These are phyloP conservation scores for Phymastichus coffea DNA, from an alignment of 1,140 invertebrate genomes.

Conservation along the genomic window DNA sequence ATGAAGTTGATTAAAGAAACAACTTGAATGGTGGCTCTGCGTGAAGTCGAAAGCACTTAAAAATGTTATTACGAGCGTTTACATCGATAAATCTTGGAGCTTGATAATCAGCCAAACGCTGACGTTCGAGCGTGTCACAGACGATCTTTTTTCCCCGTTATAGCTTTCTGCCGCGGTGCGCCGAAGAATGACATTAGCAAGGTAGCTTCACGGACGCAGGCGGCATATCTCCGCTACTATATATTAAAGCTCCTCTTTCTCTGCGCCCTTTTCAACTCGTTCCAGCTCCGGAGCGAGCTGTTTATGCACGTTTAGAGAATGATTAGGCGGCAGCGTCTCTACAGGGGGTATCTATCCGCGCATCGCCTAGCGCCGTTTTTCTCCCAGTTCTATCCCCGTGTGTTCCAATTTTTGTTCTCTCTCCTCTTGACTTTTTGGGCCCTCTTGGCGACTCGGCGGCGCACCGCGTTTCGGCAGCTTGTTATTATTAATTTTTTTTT, in stretches of 20 bases:
- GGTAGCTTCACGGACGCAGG: constrained; percentile 44
- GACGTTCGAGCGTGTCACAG: constrained; percentile 22
- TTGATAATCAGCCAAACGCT: too few species aligned
- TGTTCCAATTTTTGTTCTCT: too few species aligned
- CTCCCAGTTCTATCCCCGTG: not conserved
- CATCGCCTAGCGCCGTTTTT: constrained; percentile 24
- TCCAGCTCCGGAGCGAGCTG: constrained; percentile 43
- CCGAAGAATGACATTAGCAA: constrained; percentile 54
- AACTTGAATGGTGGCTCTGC: too few species aligned
- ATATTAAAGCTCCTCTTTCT: too few species aligned
- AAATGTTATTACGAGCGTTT: too few species aligned
- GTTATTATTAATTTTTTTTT: too few species aligned
- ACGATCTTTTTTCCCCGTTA: constrained; percentile 15
- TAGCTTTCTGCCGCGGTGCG: not conserved
- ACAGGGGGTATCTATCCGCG: constrained; percentile 43
- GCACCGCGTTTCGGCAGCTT: too few species aligned
- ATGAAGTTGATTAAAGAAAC: too few species aligned
- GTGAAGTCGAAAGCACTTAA: too few species aligned
- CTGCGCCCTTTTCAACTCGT: not conserved
- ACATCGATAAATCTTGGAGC: too few species aligned
- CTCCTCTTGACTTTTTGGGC: constrained; percentile 22
- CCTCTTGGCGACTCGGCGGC: not conserved
- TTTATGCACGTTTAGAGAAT: constrained; percentile 59
- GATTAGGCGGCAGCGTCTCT: constrained; percentile 53
- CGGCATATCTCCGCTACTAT: too few species aligned